Conservation (phyloP, 1,140 invertebrate species). For the Aphaenogaster ashmeadi region DNA sequence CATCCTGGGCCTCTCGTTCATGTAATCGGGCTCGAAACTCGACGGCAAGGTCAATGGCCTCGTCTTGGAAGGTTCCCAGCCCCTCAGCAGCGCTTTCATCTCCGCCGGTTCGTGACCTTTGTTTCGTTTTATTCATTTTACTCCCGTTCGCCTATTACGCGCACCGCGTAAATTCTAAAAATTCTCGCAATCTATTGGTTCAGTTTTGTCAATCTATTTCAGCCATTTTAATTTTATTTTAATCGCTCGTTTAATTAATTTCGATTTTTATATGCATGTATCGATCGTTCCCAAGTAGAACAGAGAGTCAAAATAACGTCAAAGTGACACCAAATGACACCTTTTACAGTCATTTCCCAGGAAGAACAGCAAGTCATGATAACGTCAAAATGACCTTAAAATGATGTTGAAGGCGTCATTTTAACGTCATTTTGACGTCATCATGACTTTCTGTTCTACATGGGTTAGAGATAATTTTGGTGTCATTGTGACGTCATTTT, state of each 20-base stretch:
- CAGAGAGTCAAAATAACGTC: no score
- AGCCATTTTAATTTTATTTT: neutral
- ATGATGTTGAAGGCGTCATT: no score
- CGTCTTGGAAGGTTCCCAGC: conserved; percentile 89
- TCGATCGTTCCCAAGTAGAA: neutral
- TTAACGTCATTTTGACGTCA: no score
- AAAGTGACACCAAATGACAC: no score
- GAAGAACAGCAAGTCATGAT: no score
- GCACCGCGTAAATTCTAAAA: neutral
- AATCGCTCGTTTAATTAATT: neutral
- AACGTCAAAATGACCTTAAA: no score
- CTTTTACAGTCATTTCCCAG: no score
- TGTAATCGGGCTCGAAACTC: conserved; percentile 84
- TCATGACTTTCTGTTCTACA: no score
- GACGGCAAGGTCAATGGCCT: conserved; percentile 81
- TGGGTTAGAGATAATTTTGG: no score
- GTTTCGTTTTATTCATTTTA: conserved; percentile 11
- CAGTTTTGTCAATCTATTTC: neutral
- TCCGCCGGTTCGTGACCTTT: conserved; percentile 95
- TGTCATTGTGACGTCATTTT: no score
- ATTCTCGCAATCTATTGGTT: neutral
- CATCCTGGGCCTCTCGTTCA: conserved; percentile 88
- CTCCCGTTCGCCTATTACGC: neutral
- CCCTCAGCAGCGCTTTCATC: conserved; percentile 94
- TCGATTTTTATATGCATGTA: neutral